Percentiles rank a stretch among this genome's conserved stretches.
phyloP scores from a whole-genome alignment of 2,888 invertebrate species.

The Antheraea assamensis region DNA sequence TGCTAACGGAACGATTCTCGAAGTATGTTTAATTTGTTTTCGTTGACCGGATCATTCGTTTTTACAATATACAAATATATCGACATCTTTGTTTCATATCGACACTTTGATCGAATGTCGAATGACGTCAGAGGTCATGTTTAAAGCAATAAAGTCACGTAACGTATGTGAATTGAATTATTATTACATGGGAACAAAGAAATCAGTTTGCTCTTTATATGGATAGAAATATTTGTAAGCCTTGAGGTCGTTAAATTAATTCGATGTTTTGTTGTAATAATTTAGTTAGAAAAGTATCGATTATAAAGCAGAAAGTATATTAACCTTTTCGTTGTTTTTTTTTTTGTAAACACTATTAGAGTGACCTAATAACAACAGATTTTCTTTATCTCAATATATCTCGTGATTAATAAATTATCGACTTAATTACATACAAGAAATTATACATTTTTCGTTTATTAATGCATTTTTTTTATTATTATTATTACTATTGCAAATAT shows the following conservation, averaged over 20 bases:
- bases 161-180: background rate
- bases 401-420: no score
- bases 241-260: background rate
- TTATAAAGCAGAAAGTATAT: background rate
- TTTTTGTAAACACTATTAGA: no score
- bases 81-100: background rate
- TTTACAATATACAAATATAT: background rate
- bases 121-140: slow-evolving; percentile 7
- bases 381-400: no score
- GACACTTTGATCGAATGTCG: slow-evolving; percentile 18
- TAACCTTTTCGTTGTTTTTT: no score
- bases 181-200: slow-evolving; percentile 12
- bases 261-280: background rate
- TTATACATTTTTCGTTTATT: no score
- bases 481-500: no score
- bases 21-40: background rate
- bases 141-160: background rate
- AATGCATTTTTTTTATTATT: no score
- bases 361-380: no score
- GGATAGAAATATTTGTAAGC: background rate
- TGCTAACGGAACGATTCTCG: background rate
- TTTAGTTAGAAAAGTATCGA: background rate
- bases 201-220: slow-evolving; percentile 1
- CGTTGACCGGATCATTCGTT: background rate
- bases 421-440: no score